These are phyloP conservation scores for Ambastaia sidthimunki DNA, from an alignment of 2,797 vertebrate species.

Conservation along the genomic window DNA sequence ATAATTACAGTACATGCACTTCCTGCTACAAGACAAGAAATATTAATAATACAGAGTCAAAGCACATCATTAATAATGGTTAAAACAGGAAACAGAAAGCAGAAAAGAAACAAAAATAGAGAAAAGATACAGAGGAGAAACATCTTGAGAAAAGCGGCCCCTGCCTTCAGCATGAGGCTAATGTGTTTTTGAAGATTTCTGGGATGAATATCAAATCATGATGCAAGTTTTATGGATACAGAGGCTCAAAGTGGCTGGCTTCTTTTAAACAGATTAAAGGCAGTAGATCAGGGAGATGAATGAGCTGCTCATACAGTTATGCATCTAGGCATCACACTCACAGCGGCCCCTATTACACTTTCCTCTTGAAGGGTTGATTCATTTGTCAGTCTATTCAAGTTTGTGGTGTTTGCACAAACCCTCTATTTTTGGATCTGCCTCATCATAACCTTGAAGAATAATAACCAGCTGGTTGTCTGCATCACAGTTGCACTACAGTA, in stretches of 20 bases:
- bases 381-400: background rate
- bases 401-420: conserved; percentile 7
- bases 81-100: conserved; percentile 20
- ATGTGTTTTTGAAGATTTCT: conserved; percentile 58
- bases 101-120: background rate
- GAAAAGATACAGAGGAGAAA: conserved; percentile 26
- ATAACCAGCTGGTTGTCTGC: background rate
- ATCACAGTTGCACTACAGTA: background rate
- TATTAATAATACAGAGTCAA: conserved; percentile 36
- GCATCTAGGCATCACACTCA: conserved; percentile 7
- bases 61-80: conserved; percentile 44
- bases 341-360: conserved; percentile 8
- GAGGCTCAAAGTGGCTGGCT: conserved; percentile 48
- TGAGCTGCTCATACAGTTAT: background rate
- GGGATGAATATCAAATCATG: conserved; percentile 61
- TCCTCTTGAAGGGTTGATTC: conserved; percentile 15
- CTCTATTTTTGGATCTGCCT: background rate
- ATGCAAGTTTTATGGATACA: conserved; percentile 59
- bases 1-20: conserved; percentile 26
- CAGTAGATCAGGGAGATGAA: conserved; percentile 35
- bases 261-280: conserved; percentile 52
- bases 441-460: background rate
- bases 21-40: conserved; percentile 11
- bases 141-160: conserved; percentile 14
- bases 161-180: conserved; percentile 43